phyloP scores from a whole-genome alignment of 2,888 invertebrate species.

The Apotomis betuletana region DNA sequence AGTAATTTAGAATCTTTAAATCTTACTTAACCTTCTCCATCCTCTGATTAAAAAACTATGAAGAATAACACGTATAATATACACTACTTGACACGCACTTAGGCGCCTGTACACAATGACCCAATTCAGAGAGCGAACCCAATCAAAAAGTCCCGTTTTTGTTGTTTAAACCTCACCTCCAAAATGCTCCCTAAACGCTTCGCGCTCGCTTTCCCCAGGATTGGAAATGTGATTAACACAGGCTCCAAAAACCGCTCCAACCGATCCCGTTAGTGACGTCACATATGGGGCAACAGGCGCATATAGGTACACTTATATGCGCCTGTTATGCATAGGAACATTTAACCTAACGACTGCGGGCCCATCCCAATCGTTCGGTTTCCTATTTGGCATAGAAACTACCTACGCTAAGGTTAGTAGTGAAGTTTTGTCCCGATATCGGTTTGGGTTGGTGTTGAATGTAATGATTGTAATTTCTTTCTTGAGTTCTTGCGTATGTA shows the following conservation, averaged over 20 bases:
- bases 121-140: background rate
- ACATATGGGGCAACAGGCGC: background rate
- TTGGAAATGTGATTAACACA: constrained; percentile 29
- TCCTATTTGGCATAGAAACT: constrained; percentile 22
- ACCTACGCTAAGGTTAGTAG: constrained; percentile 7
- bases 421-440: constrained; percentile 7
- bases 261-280: constrained; percentile 29
- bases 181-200: constrained; percentile 5
- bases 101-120: background rate
- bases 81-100: background rate
- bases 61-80: no score
- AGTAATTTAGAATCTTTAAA: no score
- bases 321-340: constrained; percentile 4
- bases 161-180: constrained; percentile 1
- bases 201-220: constrained; percentile 6
- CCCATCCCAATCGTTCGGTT: constrained; percentile 27
- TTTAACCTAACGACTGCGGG: constrained; percentile 23
- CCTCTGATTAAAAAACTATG: no score
- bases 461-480: background rate
- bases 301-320: background rate
- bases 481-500: background rate
- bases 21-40: no score
- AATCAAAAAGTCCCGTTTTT: constrained; percentile 19
- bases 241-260: constrained; percentile 13
- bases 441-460: constrained; percentile 7